Conservation (phyloP, 1,140 invertebrate genomes). For the Papilio helenus region DNA sequence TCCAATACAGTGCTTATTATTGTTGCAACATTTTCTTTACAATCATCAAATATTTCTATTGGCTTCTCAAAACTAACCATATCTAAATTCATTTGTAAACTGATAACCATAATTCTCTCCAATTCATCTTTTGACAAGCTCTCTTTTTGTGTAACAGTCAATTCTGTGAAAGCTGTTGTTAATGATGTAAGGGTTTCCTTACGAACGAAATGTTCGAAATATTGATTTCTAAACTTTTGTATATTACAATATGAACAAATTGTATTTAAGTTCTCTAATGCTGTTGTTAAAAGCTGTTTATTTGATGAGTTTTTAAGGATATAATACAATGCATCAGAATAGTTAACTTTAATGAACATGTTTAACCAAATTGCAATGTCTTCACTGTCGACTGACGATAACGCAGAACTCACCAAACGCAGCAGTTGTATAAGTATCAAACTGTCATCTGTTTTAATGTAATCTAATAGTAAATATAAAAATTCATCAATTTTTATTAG, state of each 20-base stretch:
- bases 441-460: slow-evolving; percentile 85
- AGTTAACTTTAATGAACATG: slow-evolving; percentile 77
- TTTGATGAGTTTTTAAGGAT: slow-evolving; percentile 88
- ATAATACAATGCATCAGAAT: slow-evolving; percentile 84
- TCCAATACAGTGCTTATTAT: slow-evolving; percentile 63
- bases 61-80: slow-evolving; percentile 67
- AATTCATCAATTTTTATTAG: slow-evolving; percentile 76
- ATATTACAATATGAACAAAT: slow-evolving; percentile 76
- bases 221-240: slow-evolving; percentile 61
- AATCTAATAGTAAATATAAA: slow-evolving; percentile 81
- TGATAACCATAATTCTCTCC: slow-evolving; percentile 70
- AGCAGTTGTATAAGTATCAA: slow-evolving; percentile 87
- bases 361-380: slow-evolving; percentile 79
- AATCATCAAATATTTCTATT: slow-evolving; percentile 58
- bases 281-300: slow-evolving; percentile 83
- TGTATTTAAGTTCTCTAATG: slow-evolving; percentile 84
- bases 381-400: slow-evolving; percentile 79
- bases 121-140: slow-evolving; percentile 65
- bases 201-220: slow-evolving; percentile 71
- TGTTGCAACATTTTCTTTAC: slow-evolving; percentile 54
- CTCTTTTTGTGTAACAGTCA: slow-evolving; percentile 59
- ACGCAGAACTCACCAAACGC: slow-evolving; percentile 84
- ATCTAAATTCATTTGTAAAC: slow-evolving; percentile 70
- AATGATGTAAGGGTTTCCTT: slow-evolving; percentile 63
- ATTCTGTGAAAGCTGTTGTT: slow-evolving; percentile 66